Base-by-base conservation (phyloP, 2,888 invertebrate genomes). In the Ophioninae sp. region DNA sequence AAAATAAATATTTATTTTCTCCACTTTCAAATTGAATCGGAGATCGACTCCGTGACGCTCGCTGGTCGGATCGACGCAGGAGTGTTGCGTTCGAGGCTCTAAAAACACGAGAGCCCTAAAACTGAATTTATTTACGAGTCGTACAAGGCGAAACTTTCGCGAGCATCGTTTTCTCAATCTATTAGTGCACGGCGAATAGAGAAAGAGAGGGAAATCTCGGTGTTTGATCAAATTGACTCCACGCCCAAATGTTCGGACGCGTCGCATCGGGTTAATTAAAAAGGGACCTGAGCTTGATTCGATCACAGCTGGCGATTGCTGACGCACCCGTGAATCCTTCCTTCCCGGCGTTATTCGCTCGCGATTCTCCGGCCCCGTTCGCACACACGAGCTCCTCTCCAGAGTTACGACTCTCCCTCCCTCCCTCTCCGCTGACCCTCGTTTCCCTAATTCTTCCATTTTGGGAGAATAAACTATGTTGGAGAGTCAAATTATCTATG, bases 161-260 rank as follows among this genome's bases (percentile, higher is more conserved):
- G 30, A 30, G 30, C 51, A 3, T 17, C 51, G 51, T 51, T 51
- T 51, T 51, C 51, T 51, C 51, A 51, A 51, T 51, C 51, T 51
- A 51, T 51, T 51, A 51, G 51, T 6, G 51, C 13, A 13, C 13
- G 51, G 9, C 8, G 9, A 6, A 41, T 0, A 41, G 1, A 6
- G 41, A 41, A 9, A 41, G 88, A 87, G 86, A 85, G 88, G 17
- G 13, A 23, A 23, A 13, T 68, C 68, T 30, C 75, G 73, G 71
- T 87, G 87, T 90, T 90, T 89, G 90, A 90, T 89, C 90, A 87
- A 88, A 90, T 89, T 87, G 87, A 88, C 88, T 88, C 82, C 76
- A 77, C 81, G 80, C 78, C 81, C 68, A 77, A 82, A 71, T 68
- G 85, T 39, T 81, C 85, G 69, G 75, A 75, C 81, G 85, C 81